phyloP scores from a whole-genome alignment of 2,797 vertebrate genomes.

The Phataginus tetradactyla region DNA sequence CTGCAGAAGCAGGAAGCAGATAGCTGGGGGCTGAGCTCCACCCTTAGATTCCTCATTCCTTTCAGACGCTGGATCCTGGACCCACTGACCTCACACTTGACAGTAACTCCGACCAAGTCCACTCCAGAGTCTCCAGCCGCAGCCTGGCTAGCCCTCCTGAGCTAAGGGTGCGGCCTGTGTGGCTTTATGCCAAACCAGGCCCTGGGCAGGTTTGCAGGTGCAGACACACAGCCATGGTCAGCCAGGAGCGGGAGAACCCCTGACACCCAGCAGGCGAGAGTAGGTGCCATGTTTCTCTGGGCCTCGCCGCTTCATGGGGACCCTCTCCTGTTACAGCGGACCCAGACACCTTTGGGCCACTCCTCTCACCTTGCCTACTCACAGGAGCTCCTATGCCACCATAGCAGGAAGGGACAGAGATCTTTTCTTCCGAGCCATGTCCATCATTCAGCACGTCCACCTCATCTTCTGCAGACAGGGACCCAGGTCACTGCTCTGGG shows the following conservation, averaged over 20 bases:
- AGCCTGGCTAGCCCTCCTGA: background rate
- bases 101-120: background rate
- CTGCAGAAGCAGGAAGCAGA: background rate
- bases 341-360: background rate
- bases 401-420: constrained; percentile 63
- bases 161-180: background rate
- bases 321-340: background rate
- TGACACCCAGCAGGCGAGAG: background rate
- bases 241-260: background rate
- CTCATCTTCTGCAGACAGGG: constrained; percentile 83
- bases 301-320: background rate
- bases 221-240: background rate
- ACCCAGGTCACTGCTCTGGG: background rate
- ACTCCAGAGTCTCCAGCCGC: background rate
- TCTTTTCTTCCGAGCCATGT: constrained; percentile 59
- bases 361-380: constrained; percentile 73
- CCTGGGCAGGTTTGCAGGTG: background rate
- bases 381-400: background rate
- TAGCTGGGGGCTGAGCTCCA: background rate
- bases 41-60: background rate
- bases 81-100: background rate
- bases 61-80: background rate
- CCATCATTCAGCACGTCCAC: constrained; percentile 70
- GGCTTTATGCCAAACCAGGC: background rate
- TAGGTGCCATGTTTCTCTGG: background rate